Conservation (phyloP, 35 echinoderm and acorn worm genomes). For the Heliocidaris erythrogramma region DNA sequence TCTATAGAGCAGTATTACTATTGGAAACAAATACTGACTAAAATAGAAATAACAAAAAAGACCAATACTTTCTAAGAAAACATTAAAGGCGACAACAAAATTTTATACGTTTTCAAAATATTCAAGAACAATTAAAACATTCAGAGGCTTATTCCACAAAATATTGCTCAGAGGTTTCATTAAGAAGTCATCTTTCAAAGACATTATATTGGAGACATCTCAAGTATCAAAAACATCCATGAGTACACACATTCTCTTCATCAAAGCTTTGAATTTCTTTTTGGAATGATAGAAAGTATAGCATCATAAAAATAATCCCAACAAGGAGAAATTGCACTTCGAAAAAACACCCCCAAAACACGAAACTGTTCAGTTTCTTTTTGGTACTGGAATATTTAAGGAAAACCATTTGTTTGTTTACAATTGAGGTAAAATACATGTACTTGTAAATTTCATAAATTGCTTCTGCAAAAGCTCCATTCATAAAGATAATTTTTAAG, state of each 20-base stretch:
- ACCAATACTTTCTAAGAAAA: not conserved
- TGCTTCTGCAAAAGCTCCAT: no score
- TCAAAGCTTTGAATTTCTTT: not conserved
- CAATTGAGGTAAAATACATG: not conserved
- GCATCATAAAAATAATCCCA: not conserved
- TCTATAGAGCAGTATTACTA: not conserved
- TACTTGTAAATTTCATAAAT: not conserved
- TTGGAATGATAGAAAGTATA: not conserved
- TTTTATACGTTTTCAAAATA: not conserved
- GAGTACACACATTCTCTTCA: not conserved
- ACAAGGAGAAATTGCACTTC: not conserved
- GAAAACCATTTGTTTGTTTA: not conserved
- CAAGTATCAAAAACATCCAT: not conserved
- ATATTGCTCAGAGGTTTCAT: conserved; percentile 11
- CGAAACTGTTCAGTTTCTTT: not conserved
- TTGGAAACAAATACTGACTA: not conserved
- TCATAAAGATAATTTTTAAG: no score
- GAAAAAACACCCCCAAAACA: not conserved
- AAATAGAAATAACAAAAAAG: not conserved
- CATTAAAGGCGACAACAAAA: not conserved
- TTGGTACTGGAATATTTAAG: conserved; percentile 5
- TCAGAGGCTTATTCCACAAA: not conserved
- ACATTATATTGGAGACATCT: not conserved
- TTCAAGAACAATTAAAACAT: not conserved
- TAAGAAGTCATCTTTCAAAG: not conserved